These are phyloP conservation scores for Bolborhynchus lineola DNA, from an alignment of 2,113 vertebrate species.

Conservation along the genomic window DNA sequence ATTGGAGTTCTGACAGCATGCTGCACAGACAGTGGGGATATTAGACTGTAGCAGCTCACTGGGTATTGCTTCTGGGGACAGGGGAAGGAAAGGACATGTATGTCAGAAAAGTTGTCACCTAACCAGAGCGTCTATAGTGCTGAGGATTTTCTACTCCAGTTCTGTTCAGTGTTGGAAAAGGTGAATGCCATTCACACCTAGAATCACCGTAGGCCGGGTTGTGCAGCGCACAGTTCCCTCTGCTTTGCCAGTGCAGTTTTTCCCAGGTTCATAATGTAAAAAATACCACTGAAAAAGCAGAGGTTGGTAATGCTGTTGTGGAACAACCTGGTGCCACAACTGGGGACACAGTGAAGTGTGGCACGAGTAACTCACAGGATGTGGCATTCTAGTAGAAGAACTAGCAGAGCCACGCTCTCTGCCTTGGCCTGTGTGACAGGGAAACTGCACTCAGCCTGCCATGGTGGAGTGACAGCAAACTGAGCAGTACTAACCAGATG, in stretches of 20 bases:
- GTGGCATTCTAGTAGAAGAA: neutral
- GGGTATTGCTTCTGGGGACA: neutral
- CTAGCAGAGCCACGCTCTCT: neutral
- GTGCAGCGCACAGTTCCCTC: neutral
- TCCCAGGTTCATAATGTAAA: neutral
- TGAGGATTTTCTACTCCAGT: neutral
- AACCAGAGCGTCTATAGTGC: neutral
- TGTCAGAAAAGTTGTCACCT: neutral
- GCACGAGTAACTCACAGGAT: accelerated
- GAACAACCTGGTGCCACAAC: neutral
- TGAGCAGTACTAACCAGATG: neutral
- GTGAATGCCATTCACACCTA: neutral
- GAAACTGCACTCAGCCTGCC: neutral
- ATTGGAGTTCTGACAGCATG: neutral
- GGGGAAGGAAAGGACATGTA: neutral
- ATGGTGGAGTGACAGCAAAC: neutral
- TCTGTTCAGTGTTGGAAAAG: neutral
- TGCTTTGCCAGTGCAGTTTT: neutral
- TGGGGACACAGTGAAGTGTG: neutral
- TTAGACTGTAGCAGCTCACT: neutral
- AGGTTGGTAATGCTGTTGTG: neutral
- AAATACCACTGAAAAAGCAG: neutral
- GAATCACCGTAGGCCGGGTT: neutral
- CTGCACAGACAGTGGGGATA: neutral
- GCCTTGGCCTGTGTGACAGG: neutral